Conservation (phyloP, 92 coral and sea anemone genomes). For the Chrysogorgia sp. region DNA sequence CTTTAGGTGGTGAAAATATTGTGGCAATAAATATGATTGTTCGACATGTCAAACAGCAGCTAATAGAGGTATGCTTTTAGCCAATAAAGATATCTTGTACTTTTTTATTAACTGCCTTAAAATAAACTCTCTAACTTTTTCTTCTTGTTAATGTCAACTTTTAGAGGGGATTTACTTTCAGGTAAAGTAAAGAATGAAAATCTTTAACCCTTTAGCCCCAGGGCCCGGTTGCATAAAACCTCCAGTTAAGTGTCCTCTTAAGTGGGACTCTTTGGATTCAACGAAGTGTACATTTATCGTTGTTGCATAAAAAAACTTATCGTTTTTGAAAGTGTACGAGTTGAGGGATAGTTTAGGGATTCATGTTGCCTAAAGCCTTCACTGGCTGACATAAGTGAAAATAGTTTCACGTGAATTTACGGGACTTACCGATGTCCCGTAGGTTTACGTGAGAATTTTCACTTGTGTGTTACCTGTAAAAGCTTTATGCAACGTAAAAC, state of each 20-base stretch:
- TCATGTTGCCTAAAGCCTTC: no score
- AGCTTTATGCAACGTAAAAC: no score
- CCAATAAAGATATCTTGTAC: neutral
- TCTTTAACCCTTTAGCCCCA: neutral
- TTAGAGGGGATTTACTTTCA: constrained; percentile 85
- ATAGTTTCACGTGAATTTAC: no score
- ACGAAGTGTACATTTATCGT: no score
- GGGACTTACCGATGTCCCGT: no score
- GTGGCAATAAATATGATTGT: constrained; percentile 96
- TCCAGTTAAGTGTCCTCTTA: neutral
- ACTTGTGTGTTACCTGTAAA: no score
- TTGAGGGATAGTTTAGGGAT: no score
- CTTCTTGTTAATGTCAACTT: constrained; percentile 21
- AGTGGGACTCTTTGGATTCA: neutral
- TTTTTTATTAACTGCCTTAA: neutral
- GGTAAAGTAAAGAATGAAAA: constrained; percentile 51
- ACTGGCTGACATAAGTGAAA: no score
- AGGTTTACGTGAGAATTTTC: no score
- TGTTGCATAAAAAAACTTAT: no score
- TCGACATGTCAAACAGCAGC: constrained; percentile 86
- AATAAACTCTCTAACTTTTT: neutral
- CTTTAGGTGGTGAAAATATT: constrained; percentile 88
- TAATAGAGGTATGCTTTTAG: constrained; percentile 72
- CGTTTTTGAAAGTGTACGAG: no score
- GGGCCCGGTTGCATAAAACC: neutral